These are phyloP conservation scores for Cecropterus lyciades DNA, from an alignment of 1,140 invertebrate species.

Conservation along the genomic window DNA sequence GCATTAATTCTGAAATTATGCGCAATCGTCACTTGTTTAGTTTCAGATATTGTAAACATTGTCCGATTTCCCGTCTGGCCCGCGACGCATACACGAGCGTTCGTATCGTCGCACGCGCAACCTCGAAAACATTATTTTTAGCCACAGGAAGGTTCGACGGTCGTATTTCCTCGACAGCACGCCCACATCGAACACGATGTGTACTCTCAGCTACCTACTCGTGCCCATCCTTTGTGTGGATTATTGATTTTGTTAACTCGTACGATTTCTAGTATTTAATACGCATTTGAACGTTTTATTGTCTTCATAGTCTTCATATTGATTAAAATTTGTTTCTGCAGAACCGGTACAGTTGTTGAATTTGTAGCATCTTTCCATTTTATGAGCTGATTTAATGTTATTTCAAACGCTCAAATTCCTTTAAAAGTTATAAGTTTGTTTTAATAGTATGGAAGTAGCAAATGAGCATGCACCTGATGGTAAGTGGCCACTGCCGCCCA, in stretches of 20 bases:
- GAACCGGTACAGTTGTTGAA: too few relatives aligned
- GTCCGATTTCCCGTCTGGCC: neutral
- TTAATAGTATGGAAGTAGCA: too few relatives aligned
- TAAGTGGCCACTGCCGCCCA: too few relatives aligned
- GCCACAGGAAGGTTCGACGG: constrained; percentile 73
- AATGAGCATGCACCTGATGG: too few relatives aligned
- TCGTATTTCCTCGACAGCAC: constrained; percentile 66
- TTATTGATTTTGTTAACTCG: constrained; percentile 11
- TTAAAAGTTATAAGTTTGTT: too few relatives aligned
- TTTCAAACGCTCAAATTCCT: too few relatives aligned
- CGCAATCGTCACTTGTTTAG: too few relatives aligned
- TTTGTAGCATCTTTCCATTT: too few relatives aligned
- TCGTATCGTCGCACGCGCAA: constrained; percentile 68
- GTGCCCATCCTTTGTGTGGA: constrained; percentile 27
- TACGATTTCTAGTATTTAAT: constrained; percentile 21
- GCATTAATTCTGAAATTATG: too few relatives aligned
- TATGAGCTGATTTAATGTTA: too few relatives aligned
- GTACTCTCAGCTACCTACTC: constrained; percentile 14
- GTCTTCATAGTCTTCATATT: neutral
- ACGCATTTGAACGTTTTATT: constrained; percentile 5
- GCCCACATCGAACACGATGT: constrained; percentile 51
- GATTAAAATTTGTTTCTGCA: too few relatives aligned
- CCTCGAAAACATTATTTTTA: constrained; percentile 78
- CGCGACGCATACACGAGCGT: constrained; percentile 28
- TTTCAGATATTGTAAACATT: neutral